Percentiles rank a stretch among this genome's conserved stretches.
Evolutionary conservation across 2,888 invertebrate species (phyloP).

Genomic region (Gonocerus acuteangulatus): DNA sequence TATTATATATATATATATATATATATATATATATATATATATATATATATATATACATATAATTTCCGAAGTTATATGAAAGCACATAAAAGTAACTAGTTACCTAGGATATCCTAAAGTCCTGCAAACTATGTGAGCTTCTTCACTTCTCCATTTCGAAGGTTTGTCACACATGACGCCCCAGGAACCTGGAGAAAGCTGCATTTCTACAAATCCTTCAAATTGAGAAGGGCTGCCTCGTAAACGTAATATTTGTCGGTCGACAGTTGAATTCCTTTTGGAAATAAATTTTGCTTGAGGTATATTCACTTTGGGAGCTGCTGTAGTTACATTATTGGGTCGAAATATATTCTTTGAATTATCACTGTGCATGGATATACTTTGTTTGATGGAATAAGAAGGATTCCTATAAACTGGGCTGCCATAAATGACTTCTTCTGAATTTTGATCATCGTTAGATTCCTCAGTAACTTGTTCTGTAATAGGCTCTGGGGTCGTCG

Average conservation of each 20-base stretch:
- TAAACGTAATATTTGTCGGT: slow-evolving; percentile 44
- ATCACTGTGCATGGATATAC: too few species aligned
- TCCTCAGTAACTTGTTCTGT: too few species aligned
- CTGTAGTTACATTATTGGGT: not conserved
- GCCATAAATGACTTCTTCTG: too few species aligned
- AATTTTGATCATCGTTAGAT: too few species aligned
- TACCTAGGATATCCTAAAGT: slow-evolving; percentile 48
- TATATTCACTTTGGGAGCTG: not conserved
- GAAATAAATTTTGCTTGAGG: slow-evolving; percentile 7
- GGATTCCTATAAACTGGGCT: too few species aligned
- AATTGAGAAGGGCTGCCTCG: slow-evolving; percentile 45
- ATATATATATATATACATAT: too few species aligned
- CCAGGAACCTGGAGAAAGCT: slow-evolving; percentile 45
- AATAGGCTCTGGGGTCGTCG: too few species aligned
- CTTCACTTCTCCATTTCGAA: slow-evolving; percentile 46
- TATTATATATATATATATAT: too few species aligned
- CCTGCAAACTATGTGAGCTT: slow-evolving; percentile 48
- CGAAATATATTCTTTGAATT: not conserved
- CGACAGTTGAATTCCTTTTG: slow-evolving; percentile 25
- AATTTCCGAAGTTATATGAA: too few species aligned
- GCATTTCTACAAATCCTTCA: slow-evolving; percentile 47
- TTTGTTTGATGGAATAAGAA: too few species aligned
- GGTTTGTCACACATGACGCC: slow-evolving; percentile 48
- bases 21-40: too few species aligned
- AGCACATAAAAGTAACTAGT: too few species aligned